Evolutionary conservation across 1,140 invertebrate species (phyloP).

Genomic region (Yoshiicerus persimilis): DNA sequence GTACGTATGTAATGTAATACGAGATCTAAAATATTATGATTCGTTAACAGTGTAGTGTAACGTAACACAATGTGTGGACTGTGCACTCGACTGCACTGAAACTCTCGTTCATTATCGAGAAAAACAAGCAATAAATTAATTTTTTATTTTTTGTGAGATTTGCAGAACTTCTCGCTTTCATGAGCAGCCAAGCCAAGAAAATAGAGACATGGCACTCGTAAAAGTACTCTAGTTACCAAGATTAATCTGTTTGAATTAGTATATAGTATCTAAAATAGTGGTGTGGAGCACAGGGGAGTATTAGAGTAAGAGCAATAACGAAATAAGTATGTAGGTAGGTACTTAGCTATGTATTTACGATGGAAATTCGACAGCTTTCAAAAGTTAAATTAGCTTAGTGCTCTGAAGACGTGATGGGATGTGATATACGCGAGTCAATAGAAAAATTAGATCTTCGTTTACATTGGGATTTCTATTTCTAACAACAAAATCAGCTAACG

Average conservation of each 20-base stretch:
- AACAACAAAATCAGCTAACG: not conserved
- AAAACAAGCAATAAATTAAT: constrained; percentile 15
- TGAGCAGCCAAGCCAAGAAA: constrained; percentile 10
- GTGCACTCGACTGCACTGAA: not conserved
- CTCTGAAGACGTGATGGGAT: not conserved
- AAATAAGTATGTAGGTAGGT: not conserved
- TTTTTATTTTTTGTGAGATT: not conserved
- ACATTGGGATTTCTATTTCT: not conserved
- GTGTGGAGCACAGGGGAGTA: too few species aligned
- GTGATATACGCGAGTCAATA: not conserved
- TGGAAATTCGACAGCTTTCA: constrained; percentile 2
- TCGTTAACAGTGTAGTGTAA: not conserved
- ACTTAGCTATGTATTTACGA: not conserved
- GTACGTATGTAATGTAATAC: not conserved
- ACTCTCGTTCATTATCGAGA: constrained; percentile 7
- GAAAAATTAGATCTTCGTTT: not conserved
- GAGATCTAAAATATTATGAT: not conserved
- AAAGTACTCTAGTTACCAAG: not conserved
- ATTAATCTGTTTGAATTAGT: not conserved
- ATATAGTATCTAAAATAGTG: not conserved
- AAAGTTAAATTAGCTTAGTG: not conserved
- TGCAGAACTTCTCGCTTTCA: constrained; percentile 4
- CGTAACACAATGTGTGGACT: not conserved
- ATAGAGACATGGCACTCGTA: not conserved
- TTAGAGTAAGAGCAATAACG: not conserved